Evolutionary conservation across 2,797 vertebrate species (phyloP).

Genomic region (Calcarius lapponicus): DNA sequence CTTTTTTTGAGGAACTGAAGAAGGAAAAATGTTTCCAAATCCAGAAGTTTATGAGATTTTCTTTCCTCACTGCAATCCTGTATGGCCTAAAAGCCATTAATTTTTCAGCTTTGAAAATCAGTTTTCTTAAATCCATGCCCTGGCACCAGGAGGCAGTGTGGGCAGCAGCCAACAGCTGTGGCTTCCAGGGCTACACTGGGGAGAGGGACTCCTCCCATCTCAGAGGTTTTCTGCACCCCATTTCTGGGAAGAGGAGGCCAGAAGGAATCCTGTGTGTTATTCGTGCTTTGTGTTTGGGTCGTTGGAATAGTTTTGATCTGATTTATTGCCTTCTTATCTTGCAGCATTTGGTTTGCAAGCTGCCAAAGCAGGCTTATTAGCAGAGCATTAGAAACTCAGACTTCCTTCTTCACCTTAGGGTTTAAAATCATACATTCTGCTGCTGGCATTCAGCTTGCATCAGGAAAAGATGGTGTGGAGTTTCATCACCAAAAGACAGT

Average conservation of each 20-base stretch:
- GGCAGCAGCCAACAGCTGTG: neutral
- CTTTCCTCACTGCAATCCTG: neutral
- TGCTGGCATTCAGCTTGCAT: neutral
- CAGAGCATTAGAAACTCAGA: neutral
- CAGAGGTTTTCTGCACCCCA: neutral
- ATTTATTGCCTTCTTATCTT: neutral
- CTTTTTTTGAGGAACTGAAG: neutral
- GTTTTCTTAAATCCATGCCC: neutral
- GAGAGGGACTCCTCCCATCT: accelerated
- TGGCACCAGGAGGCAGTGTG: neutral
- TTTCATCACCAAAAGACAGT: neutral
- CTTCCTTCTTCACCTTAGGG: neutral
- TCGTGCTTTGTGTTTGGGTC: neutral
- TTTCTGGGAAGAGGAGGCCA: neutral
- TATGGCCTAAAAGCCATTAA: neutral
- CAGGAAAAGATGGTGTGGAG: neutral
- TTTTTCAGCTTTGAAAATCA: neutral
- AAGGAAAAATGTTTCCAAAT: neutral
- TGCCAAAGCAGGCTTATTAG: neutral
- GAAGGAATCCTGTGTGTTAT: neutral
- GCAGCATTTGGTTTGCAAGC: neutral
- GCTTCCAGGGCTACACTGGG: neutral
- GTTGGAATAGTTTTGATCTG: neutral
- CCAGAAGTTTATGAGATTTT: neutral
- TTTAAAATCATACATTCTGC: neutral